A percentile compares a stretch with the other conserved stretches of the same genome.
Conservation (phyloP, 53 echinoderm and acorn worm genomes). For the Holothuria leucospilota region DNA sequence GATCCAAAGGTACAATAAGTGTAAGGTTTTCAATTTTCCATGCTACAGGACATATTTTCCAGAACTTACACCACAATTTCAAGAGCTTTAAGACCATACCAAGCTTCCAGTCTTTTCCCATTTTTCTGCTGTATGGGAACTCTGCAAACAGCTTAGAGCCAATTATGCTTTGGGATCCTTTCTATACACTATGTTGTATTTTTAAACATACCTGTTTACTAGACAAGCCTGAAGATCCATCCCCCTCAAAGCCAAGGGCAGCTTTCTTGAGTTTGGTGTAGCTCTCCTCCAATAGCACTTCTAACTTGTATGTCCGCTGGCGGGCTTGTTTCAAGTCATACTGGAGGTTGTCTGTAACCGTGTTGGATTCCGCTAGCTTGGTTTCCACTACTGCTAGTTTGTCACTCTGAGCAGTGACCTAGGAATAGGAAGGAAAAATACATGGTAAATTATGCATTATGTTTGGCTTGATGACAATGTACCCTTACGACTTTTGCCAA, state of each 20-base stretch:
- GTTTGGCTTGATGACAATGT: too few relatives aligned
- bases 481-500: too few relatives aligned
- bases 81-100: too few relatives aligned
- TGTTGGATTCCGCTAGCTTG: slow-evolving; percentile 85
- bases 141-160: too few relatives aligned
- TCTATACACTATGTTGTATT: neutral
- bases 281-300: slow-evolving; percentile 83
- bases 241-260: slow-evolving; percentile 79
- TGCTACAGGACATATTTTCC: too few relatives aligned
- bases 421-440: neutral
- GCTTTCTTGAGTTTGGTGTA: slow-evolving; percentile 90
- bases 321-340: slow-evolving; percentile 88
- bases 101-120: too few relatives aligned
- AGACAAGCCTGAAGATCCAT: slow-evolving; percentile 80
- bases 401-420: slow-evolving; percentile 81
- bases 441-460: too few relatives aligned
- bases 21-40: too few relatives aligned
- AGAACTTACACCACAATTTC: too few relatives aligned
- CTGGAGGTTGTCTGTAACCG: slow-evolving; percentile 85
- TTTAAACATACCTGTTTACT: slow-evolving; percentile 72
- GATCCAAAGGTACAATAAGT: too few relatives aligned
- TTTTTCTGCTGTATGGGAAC: too few relatives aligned
- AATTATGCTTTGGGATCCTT: too few relatives aligned
- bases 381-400: slow-evolving; percentile 79
- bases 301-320: slow-evolving; percentile 86